Percentiles rank a stretch among this genome's conserved stretches.
Conservation (phyloP, 2,113 vertebrate genomes). For the Ranitomeya imitator region DNA sequence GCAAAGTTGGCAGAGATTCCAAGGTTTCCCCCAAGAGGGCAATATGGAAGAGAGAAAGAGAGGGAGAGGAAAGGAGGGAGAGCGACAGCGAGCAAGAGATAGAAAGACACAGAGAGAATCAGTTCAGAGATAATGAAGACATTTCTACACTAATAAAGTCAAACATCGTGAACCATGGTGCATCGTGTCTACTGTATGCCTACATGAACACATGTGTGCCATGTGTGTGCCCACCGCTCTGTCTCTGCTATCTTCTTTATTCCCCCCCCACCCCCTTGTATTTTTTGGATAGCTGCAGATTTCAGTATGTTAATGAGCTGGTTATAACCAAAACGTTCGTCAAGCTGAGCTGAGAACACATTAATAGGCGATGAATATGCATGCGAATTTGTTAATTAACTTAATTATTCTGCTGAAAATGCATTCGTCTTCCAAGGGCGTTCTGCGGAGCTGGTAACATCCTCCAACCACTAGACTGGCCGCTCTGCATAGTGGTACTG, state of each 20-base stretch:
- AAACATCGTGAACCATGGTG: conserved; percentile 58
- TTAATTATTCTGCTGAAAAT: conserved; percentile 99
- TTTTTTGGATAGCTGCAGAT: conserved; percentile 85
- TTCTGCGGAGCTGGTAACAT: conserved; percentile 99
- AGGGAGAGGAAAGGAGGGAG: conserved; percentile 57
- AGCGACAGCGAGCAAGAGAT: conserved; percentile 60
- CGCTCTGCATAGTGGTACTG: conserved; percentile 25
- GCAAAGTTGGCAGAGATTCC: conserved; percentile 75
- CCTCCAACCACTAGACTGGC: conserved; percentile 70
- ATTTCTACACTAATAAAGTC: conserved; percentile 63
- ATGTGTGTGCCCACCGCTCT: conserved; percentile 43
- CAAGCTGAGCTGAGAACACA: conserved; percentile 96
- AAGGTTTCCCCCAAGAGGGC: conserved; percentile 74
- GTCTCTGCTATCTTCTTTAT: conserved; percentile 61
- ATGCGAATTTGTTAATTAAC: conserved; percentile 96
- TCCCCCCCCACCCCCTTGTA: conserved; percentile 66
- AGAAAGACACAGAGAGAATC: conserved; percentile 57
- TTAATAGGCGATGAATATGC: conserved; percentile 97
- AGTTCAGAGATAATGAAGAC: conserved; percentile 52
- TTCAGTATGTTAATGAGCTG: conserved; percentile 97
- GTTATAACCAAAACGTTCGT: conserved; percentile 98
- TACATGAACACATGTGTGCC: conserved; percentile 44
- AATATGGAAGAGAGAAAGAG: conserved; percentile 55
- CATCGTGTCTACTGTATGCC: conserved; percentile 54
- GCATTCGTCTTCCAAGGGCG: conserved; percentile 99